phyloP scores from a whole-genome alignment of 64 coral and sea anemone species.

The Porites australiensis region DNA sequence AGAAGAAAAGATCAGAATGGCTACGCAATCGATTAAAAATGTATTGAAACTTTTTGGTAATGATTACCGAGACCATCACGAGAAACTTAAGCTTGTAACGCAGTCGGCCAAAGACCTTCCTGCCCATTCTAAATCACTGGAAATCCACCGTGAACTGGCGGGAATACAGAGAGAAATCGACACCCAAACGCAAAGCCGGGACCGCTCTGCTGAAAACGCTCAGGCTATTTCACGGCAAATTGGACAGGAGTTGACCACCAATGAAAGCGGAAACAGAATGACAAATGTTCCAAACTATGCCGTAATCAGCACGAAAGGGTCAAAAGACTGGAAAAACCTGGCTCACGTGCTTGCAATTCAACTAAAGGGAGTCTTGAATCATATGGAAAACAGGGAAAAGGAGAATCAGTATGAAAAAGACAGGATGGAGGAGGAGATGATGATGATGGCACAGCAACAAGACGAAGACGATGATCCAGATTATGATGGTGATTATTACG shows the following conservation, averaged over 20 bases:
- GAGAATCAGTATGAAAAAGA: conserved; percentile 61
- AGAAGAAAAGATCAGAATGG: conserved; percentile 19
- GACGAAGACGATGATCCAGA: neutral
- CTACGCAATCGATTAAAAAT: neutral
- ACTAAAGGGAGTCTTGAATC: conserved; percentile 63
- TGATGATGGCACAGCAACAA: conserved; percentile 30
- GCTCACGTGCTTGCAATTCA: conserved; percentile 68
- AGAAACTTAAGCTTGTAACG: neutral
- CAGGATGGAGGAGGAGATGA: conserved; percentile 58
- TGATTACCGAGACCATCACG: neutral
- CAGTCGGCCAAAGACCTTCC: neutral
- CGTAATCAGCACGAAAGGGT: neutral
- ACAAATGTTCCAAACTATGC: neutral
- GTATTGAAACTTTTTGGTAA: conserved; percentile 14
- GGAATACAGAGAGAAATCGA: conserved; percentile 20
- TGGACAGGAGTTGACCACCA: neutral
- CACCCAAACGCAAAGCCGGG: neutral
- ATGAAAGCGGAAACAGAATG: neutral
- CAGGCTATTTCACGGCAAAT: conserved; percentile 13
- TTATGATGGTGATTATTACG: conserved; percentile 25
- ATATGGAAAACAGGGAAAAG: conserved; percentile 74
- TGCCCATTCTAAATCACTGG: conserved; percentile 18
- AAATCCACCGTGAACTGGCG: conserved; percentile 13
- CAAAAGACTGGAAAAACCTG: conserved; percentile 67
- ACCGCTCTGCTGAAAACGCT: neutral